Evolutionary conservation across 1,140 invertebrate genomes (phyloP), one percentile per base, ranked within the genome.

Genomic region (Hycleus phaleratus): DNA sequence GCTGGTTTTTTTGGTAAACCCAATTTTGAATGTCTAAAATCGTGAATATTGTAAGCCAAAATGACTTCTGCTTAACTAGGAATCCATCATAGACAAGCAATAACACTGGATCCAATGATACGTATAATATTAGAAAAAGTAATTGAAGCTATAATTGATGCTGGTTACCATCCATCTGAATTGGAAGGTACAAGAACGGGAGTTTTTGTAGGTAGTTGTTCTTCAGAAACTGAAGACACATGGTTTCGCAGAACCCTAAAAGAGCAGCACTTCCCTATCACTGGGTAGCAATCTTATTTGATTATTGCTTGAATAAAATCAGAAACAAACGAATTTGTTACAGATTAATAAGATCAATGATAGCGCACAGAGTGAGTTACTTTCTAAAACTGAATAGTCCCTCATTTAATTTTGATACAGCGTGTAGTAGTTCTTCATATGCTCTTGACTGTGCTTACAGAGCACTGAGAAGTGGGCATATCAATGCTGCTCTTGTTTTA

Each of bases 71-170:
- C 18, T 18, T 18, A 18, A 18, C 18, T 7, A 32, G 32, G 32
- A 5, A 4, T 91, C 1, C 86, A 88, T 62, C 85, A 81, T 64
- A 89, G 90, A 61, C 88, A 93, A 70, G 89, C 90, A 0, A 82
- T 93, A 60, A 81, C 79, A 4, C 90, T 94, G 88, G 92, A 95
- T 66, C 92, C 92, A 0, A 91, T 93, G 83, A 82, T 89, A 61
- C 79, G 92, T 55, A 81, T 93, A 57, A 72, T 94, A 6, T 69
- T 95, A 24, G 93, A 95, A 72, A 84, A 87, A 46, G 77, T 88
- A 0, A 90, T 88, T 67, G 93, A 95, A 76, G 88, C 90, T 3
- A 81, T 95, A n/a, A 75, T 93, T 53, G 93, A 95, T 80, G 86
- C 92, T 60, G 92, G 92, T 78, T 50, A 78, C 25, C 75, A 78